These are phyloP conservation scores for Parnassius orleans DNA, from an alignment of 2,888 invertebrate species.

Conservation along the genomic window DNA sequence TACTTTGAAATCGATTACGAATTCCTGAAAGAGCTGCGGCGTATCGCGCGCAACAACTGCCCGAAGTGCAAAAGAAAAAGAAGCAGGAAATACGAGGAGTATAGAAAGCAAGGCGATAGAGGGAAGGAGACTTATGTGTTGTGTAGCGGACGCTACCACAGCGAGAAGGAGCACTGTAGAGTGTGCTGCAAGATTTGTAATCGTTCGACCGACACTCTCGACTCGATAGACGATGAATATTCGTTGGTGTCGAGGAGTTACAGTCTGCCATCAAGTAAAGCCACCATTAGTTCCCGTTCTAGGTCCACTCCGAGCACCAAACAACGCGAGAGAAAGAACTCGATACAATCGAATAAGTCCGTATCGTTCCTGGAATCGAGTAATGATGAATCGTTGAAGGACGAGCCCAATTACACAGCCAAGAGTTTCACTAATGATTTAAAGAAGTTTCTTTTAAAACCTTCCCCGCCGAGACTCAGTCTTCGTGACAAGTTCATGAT, in stretches of 20 bases:
- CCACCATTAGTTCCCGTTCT: slow-evolving; percentile 40
- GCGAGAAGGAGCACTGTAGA: slow-evolving; percentile 63
- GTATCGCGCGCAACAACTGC: slow-evolving; percentile 69
- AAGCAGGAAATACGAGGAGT: slow-evolving; percentile 39
- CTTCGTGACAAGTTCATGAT: slow-evolving; percentile 72
- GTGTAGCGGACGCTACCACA: slow-evolving; percentile 66
- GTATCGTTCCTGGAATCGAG: slow-evolving; percentile 74
- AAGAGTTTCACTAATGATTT: slow-evolving; percentile 77
- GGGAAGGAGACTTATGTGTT: slow-evolving; percentile 54
- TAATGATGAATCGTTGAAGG: slow-evolving; percentile 63
- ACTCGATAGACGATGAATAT: slow-evolving; percentile 67
- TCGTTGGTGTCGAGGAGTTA: slow-evolving; percentile 64
- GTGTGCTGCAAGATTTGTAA: slow-evolving; percentile 65
- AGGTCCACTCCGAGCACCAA: slow-evolving; percentile 44
- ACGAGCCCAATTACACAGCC: slow-evolving; percentile 75
- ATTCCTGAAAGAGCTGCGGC: slow-evolving; percentile 69
- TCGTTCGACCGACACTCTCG: slow-evolving; percentile 64
- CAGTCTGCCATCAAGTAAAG: slow-evolving; percentile 48
- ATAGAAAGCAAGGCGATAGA: slow-evolving; percentile 36
- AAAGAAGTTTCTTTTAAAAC: slow-evolving; percentile 71
- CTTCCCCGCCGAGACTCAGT: slow-evolving; percentile 67
- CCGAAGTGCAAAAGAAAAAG: slow-evolving; percentile 60
- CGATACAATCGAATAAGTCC: slow-evolving; percentile 73
- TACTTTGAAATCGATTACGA: slow-evolving; percentile 78
- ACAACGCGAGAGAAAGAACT: slow-evolving; percentile 61